phyloP scores from a whole-genome alignment of 2,797 vertebrate species.

The Xerus rutilus region DNA sequence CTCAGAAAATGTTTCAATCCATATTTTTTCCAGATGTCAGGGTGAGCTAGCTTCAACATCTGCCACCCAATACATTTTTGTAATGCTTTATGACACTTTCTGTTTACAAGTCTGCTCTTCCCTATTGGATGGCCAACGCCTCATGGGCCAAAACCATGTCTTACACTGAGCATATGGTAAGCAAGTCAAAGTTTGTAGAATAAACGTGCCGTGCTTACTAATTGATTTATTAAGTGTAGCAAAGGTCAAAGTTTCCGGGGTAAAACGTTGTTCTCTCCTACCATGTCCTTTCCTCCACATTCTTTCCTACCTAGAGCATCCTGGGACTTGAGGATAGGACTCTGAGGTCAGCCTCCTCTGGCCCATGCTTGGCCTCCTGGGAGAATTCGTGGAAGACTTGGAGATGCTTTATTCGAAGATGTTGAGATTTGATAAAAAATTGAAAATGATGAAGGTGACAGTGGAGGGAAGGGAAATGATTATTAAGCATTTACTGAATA shows the following conservation, averaged over 20 bases:
- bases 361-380: neutral
- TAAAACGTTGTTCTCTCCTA: conserved; percentile 32
- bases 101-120: conserved; percentile 72
- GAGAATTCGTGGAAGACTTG: neutral
- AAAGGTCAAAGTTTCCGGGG: conserved; percentile 41
- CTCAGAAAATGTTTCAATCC: conserved; percentile 68
- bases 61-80: conserved; percentile 79
- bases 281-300: too few relatives aligned
- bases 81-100: conserved; percentile 78
- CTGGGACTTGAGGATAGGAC: neutral
- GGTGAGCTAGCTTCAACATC: conserved; percentile 72
- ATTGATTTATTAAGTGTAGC: conserved; percentile 78
- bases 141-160: conserved; percentile 32
- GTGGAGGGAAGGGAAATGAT: neutral
- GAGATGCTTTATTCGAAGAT: conserved; percentile 26
- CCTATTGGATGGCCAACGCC: neutral
- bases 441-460: neutral
- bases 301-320: conserved; percentile 20
- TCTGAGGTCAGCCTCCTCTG: neutral
- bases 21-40: conserved; percentile 81
- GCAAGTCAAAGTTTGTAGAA: conserved; percentile 67
- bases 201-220: conserved; percentile 67
- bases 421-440: neutral
- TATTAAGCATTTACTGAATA: neutral
- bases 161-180: conserved; percentile 68